Conservation (phyloP, 2,797 vertebrate genomes). For the Phyllotis vaccarum region DNA sequence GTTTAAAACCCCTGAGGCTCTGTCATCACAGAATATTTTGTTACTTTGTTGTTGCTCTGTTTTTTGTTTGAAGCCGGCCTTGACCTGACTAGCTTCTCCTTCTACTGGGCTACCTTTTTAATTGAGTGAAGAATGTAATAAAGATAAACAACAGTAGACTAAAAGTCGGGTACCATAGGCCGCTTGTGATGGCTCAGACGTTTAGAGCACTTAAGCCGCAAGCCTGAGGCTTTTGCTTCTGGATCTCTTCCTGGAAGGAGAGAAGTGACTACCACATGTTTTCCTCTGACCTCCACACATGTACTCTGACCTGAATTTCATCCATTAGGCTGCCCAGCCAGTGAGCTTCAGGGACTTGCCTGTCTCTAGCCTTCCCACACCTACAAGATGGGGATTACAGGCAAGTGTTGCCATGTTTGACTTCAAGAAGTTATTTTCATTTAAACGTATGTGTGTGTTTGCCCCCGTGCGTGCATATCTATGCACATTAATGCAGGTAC, state of each 20-base stretch:
- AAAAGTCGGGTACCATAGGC: not conserved
- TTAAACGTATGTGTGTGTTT: not conserved
- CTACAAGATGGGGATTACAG: not conserved
- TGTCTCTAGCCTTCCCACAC: not conserved
- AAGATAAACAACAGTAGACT: not conserved
- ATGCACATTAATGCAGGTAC: not conserved
- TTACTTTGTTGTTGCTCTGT: not conserved
- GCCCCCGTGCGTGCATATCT: not conserved
- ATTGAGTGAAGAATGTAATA: not conserved
- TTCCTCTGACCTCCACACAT: not conserved
- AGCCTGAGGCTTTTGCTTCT: not conserved
- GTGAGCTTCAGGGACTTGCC: not conserved
- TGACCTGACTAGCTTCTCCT: not conserved
- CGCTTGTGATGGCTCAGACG: not conserved
- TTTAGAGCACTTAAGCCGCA: not conserved
- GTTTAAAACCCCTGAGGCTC: not conserved
- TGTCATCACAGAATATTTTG: not conserved
- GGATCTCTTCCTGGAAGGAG: too few species aligned
- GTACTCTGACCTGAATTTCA: not conserved
- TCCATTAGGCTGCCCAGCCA: not conserved
- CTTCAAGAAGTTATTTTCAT: not conserved
- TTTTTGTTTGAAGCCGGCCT: not conserved
- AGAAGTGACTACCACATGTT: not conserved
- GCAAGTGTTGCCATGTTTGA: not conserved
- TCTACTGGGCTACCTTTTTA: not conserved